A percentile compares a stretch with the other conserved stretches of the same genome.
Evolutionary conservation across 2,888 invertebrate species (phyloP).

Genomic region (Hedya salicella): DNA sequence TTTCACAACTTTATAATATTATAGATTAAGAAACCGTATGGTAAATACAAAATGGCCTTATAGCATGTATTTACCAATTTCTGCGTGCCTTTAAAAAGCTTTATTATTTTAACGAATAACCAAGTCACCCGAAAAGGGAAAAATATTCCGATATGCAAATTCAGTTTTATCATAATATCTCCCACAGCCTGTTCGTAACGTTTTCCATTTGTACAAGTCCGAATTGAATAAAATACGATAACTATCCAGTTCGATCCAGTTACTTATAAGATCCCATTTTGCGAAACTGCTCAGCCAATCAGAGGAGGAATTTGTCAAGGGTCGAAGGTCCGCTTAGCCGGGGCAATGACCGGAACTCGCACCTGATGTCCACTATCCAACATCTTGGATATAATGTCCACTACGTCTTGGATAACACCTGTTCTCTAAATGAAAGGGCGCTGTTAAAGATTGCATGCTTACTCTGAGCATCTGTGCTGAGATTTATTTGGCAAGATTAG

Average conservation of each 20-base stretch:
- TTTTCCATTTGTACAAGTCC: constrained; percentile 30
- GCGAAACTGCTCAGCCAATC: constrained; percentile 49
- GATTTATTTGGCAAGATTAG: constrained; percentile 16
- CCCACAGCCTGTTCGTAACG: not conserved
- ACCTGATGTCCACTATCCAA: constrained; percentile 57
- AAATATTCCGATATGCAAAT: constrained; percentile 25
- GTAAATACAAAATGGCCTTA: not conserved
- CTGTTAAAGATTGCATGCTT: constrained; percentile 4
- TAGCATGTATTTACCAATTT: not conserved
- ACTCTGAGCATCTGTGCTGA: constrained; percentile 20
- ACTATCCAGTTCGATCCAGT: constrained; percentile 7
- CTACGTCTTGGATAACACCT: constrained; percentile 21
- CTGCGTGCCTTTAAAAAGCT: not conserved
- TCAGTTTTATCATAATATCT: constrained; percentile 15
- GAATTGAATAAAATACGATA: constrained; percentile 29
- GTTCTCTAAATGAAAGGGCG: constrained; percentile 11
- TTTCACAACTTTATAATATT: too few relatives aligned
- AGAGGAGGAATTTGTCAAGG: constrained; percentile 52
- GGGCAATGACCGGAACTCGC: constrained; percentile 63
- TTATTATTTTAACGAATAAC: constrained; percentile 15
- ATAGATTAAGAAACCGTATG: not conserved
- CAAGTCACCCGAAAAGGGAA: constrained; percentile 20
- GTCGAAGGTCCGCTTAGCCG: constrained; percentile 58
- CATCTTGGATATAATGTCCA: too few relatives aligned
- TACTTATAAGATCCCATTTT: constrained; percentile 12